These are phyloP conservation scores for Drosophila ironensis DNA, from an alignment of 1,140 invertebrate species.

Conservation along the genomic window DNA sequence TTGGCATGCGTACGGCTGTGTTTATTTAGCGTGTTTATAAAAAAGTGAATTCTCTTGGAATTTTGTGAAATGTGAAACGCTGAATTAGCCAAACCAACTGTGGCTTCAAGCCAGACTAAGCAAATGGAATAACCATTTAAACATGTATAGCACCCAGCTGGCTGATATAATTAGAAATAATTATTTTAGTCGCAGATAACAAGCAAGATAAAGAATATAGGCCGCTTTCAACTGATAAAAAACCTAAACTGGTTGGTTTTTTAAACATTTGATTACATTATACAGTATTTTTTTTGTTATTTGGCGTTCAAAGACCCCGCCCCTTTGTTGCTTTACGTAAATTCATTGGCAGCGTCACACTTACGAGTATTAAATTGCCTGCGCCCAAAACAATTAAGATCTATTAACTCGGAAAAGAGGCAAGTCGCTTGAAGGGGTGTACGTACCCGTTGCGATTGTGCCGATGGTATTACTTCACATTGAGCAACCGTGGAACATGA, in stretches of 20 bases:
- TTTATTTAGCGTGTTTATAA: conserved; percentile 3
- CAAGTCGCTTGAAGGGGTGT: background rate
- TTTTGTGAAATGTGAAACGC: conserved; percentile 5
- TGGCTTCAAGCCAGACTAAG: background rate
- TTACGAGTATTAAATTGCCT: conserved; percentile 12
- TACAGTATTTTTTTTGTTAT: background rate
- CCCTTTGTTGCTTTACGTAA: background rate
- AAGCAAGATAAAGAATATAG: background rate
- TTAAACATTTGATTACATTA: background rate
- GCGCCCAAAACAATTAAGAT: conserved; percentile 9
- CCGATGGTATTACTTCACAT: background rate
- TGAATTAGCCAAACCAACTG: background rate
- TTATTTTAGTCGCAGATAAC: conserved; percentile 6
- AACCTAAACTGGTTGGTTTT: background rate
- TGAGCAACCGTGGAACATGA: background rate
- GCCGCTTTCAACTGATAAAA: background rate
- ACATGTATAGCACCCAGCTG: background rate
- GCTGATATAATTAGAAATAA: background rate
- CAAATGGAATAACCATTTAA: background rate
- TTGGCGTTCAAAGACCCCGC: background rate
- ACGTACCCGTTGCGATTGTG: background rate
- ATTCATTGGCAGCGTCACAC: conserved; percentile 8
- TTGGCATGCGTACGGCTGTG: background rate
- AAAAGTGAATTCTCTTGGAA: conserved; percentile 18
- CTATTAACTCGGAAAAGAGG: conserved; percentile 16